These are phyloP conservation scores for Sinodicranocentrus sp. DNA, from an alignment of 2,888 invertebrate species.

Conservation along the genomic window DNA sequence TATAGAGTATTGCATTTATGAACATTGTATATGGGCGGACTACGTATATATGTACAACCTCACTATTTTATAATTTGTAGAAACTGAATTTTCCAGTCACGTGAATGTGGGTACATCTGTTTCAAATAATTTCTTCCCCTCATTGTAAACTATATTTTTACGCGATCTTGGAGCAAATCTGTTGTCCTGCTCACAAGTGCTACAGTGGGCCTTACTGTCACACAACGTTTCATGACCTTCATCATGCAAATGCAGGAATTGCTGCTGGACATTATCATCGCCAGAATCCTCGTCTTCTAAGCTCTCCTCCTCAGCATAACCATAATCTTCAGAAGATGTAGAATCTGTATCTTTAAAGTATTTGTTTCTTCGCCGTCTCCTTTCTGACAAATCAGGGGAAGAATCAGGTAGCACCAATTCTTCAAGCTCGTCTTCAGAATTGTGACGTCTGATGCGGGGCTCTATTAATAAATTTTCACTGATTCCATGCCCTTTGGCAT, in stretches of 20 bases:
- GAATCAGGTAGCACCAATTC: constrained; percentile 39
- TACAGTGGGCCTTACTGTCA: too few species aligned
- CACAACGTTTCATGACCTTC: background rate
- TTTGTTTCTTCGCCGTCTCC: constrained; percentile 27
- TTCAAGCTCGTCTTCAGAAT: constrained; percentile 48
- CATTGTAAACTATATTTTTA: background rate
- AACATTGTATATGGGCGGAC: too few species aligned
- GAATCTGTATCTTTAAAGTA: constrained; percentile 37
- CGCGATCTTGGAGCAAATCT: too few species aligned
- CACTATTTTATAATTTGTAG: too few species aligned
- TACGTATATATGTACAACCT: too few species aligned
- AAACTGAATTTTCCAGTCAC: too few species aligned
- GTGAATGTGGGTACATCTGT: background rate
- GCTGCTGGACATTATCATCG: too few species aligned
- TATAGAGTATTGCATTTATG: too few species aligned
- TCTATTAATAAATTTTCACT: constrained; percentile 32
- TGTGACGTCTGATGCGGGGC: constrained; percentile 17
- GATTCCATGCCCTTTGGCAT: constrained; percentile 47
- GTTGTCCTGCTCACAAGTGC: too few species aligned
- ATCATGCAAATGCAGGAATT: background rate
- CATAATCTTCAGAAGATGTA: constrained; percentile 45
- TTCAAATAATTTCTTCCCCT: background rate
- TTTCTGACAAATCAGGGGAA: constrained; percentile 1
- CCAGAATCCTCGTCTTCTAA: constrained; percentile 44
- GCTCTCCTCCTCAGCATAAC: constrained; percentile 52